Percentiles rank a stretch among this genome's conserved stretches.
These are phyloP conservation scores for Pithys albifrons DNA, from an alignment of 2,113 vertebrate species.

Conservation along the genomic window DNA sequence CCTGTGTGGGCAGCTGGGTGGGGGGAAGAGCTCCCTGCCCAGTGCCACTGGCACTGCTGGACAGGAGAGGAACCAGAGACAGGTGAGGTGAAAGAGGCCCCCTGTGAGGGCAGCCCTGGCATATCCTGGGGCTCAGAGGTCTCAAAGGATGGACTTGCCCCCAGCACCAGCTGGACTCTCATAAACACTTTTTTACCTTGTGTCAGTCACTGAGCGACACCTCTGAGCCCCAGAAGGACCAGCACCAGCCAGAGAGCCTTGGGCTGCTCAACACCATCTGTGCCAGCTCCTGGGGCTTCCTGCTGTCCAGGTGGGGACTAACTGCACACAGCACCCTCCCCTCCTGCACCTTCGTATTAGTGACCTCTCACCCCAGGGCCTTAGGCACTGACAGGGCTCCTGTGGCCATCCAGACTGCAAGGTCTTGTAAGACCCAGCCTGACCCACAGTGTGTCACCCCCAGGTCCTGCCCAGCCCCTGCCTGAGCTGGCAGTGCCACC, in stretches of 20 bases:
- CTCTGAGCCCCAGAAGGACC: not conserved
- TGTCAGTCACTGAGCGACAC: no score
- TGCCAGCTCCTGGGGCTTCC: not conserved
- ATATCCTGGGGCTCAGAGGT: not conserved
- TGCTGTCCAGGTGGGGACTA: not conserved
- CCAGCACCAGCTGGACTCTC: not conserved
- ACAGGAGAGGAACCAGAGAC: not conserved
- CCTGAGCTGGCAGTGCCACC: not conserved
- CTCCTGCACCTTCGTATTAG: not conserved
- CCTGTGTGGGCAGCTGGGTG: fast-evolving
- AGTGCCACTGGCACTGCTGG: not conserved
- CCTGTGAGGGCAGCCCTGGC: fast-evolving
- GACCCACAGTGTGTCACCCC: fast-evolving
- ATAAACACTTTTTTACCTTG: not conserved
- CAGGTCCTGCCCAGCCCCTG: not conserved
- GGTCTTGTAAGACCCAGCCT: not conserved
- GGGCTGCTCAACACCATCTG: fast-evolving
- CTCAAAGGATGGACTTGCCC: not conserved
- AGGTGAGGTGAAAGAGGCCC: not conserved
- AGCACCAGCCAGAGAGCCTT: not conserved
- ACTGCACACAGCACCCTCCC: no score
- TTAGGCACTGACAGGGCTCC: not conserved
- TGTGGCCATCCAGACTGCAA: not conserved
- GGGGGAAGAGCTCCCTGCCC: not conserved
- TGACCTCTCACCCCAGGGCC: not conserved